Conservation (phyloP, 1,140 invertebrate genomes). For the Cydia fagiglandana region DNA sequence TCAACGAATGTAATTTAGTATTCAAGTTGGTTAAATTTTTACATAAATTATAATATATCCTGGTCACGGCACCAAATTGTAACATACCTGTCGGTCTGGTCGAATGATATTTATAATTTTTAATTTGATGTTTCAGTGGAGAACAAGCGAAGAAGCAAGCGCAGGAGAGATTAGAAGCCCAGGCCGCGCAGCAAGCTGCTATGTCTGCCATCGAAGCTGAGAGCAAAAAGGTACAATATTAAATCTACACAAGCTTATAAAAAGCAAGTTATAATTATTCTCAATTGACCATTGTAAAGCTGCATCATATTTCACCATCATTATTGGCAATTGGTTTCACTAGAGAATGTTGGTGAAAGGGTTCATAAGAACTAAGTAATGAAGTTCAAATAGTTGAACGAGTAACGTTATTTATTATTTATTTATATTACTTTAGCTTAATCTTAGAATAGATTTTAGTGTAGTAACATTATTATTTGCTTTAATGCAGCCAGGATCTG, state of each 20-base stretch:
- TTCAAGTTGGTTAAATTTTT: too few relatives aligned
- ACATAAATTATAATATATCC: neutral
- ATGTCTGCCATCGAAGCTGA: conserved; percentile 93
- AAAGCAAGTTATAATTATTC: neutral
- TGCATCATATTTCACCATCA: too few relatives aligned
- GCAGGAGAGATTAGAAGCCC: conserved; percentile 88
- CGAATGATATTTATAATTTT: too few relatives aligned
- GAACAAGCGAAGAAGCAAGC: conserved; percentile 90
- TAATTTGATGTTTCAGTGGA: conserved; percentile 79
- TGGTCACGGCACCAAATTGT: conserved; percentile 6
- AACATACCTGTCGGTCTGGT: neutral
- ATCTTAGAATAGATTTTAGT: conserved; percentile 15
- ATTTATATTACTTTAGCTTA: neutral
- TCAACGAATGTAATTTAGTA: too few relatives aligned
- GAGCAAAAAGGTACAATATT: conserved; percentile 81
- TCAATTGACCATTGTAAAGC: neutral
- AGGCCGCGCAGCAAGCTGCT: conserved; percentile 90
- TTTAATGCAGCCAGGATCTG: conserved; percentile 46
- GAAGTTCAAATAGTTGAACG: too few relatives aligned
- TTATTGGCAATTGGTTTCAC: too few relatives aligned
- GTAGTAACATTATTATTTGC: conserved; percentile 16
- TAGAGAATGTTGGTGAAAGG: too few relatives aligned
- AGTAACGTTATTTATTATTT: neutral
- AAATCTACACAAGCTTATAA: neutral
- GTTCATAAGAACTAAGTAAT: too few relatives aligned